A percentile compares a stretch with the other conserved stretches of the same genome.
Evolutionary conservation across 2,888 invertebrate genomes (phyloP).

Genomic region (Pogonocherus hispidulus): DNA sequence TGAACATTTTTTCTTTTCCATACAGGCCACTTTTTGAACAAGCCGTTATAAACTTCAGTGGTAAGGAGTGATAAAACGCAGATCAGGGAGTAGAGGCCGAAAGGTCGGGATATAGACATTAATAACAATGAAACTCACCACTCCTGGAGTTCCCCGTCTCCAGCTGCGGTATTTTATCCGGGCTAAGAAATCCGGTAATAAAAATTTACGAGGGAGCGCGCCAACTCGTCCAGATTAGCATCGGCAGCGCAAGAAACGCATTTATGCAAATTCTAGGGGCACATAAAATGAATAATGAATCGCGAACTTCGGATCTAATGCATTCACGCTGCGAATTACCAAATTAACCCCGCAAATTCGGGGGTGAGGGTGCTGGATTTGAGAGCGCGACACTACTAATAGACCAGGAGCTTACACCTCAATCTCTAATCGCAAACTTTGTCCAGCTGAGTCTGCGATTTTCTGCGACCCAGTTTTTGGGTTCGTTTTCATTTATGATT

Average conservation of each 20-base stretch:
- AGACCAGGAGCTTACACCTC: too few relatives aligned
- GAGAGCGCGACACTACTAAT: conserved; percentile 65
- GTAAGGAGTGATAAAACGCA: too few relatives aligned
- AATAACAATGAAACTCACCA: neutral
- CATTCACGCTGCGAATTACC: conserved; percentile 60
- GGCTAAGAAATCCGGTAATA: conserved; percentile 32
- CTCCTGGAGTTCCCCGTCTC: neutral
- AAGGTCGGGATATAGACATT: too few relatives aligned
- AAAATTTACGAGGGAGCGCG: conserved; percentile 46
- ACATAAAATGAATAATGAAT: conserved; percentile 61
- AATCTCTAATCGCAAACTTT: too few relatives aligned
- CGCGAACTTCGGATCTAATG: conserved; percentile 56
- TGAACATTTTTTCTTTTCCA: too few relatives aligned
- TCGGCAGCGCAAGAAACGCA: conserved; percentile 56
- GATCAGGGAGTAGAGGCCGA: too few relatives aligned
- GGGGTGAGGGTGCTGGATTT: conserved; percentile 59
- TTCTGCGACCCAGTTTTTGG: too few relatives aligned
- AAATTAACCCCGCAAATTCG: conserved; percentile 56
- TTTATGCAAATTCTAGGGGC: conserved; percentile 56
- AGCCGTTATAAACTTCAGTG: too few relatives aligned
- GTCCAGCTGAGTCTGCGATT: too few relatives aligned
- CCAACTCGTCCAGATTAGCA: conserved; percentile 48
- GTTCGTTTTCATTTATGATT: too few relatives aligned
- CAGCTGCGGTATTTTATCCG: neutral
- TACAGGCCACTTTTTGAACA: too few relatives aligned